Percentiles rank a stretch among this genome's conserved stretches.
These are phyloP conservation scores for Rutilus rutilus DNA, from an alignment of 2,113 vertebrate genomes.

Conservation along the genomic window DNA sequence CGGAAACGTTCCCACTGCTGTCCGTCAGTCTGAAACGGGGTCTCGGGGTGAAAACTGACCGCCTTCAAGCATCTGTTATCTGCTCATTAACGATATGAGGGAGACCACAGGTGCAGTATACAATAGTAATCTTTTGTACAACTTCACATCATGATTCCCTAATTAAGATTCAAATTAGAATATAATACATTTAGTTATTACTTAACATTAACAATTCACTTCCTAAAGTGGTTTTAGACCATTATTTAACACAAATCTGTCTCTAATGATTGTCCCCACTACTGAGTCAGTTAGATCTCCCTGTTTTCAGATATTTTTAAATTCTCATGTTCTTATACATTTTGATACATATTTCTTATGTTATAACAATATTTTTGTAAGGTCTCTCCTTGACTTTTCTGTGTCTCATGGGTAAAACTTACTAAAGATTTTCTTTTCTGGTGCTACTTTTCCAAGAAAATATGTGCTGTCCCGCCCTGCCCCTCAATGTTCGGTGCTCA, in stretches of 20 bases:
- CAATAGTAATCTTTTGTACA: background rate
- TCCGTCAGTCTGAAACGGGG: background rate
- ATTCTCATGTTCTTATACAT: background rate
- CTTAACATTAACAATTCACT: background rate
- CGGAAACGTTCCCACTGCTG: background rate
- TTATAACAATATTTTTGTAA: background rate
- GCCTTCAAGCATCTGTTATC: background rate
- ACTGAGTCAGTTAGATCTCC: background rate
- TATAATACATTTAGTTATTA: background rate
- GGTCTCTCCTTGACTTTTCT: background rate
- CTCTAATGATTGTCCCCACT: background rate
- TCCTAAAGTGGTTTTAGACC: background rate
- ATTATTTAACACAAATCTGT: background rate
- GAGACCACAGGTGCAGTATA: constrained; percentile 9
- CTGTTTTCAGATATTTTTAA: background rate
- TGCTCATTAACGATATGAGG: background rate
- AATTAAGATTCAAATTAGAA: background rate
- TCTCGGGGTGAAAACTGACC: too few species aligned
- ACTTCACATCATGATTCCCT: background rate
- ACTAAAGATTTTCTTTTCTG: too few species aligned
- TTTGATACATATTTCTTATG: background rate
- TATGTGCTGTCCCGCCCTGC: too few species aligned
- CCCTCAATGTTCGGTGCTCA: too few species aligned
- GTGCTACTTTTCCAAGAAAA: too few species aligned
- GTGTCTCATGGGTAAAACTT: too few species aligned